Conservation (phyloP, 2,888 invertebrate genomes). For the Chrysomela aeneicollis region DNA sequence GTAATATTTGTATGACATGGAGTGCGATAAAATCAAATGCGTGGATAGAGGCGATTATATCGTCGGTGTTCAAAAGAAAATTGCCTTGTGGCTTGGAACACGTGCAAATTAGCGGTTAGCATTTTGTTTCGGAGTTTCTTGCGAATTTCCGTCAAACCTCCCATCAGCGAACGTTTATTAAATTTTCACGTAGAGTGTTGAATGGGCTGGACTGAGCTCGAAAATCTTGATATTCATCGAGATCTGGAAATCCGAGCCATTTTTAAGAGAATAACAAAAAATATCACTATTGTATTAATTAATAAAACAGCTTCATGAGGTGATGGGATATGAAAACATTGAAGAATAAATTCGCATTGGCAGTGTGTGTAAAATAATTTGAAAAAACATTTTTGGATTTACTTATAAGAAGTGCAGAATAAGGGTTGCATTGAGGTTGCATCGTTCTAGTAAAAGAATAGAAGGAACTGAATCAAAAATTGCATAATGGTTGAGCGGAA, state of each 20-base stretch:
- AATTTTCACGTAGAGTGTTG: not conserved
- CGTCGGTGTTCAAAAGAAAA: conserved; percentile 18
- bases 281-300: too few species aligned
- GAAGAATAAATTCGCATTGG: too few species aligned
- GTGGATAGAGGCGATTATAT: not conserved
- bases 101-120: conserved; percentile 26
- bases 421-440: too few species aligned
- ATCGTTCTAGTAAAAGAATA: too few species aligned
- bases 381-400: too few species aligned
- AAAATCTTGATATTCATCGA: not conserved
- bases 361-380: too few species aligned
- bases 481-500: too few species aligned
- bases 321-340: too few species aligned
- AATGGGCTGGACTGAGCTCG: conserved; percentile 2
- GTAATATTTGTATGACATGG: not conserved
- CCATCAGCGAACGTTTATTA: conserved; percentile 3
- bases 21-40: not conserved
- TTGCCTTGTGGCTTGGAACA: conserved; percentile 22
- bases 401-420: too few species aligned
- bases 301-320: too few species aligned
- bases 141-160: conserved; percentile 21
- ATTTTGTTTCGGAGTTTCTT: conserved; percentile 19
- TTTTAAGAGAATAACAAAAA: too few species aligned
- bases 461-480: too few species aligned
- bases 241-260: not conserved